Conservation (phyloP, 2,888 invertebrate species). For the Macrosiphum euphorbiae region DNA sequence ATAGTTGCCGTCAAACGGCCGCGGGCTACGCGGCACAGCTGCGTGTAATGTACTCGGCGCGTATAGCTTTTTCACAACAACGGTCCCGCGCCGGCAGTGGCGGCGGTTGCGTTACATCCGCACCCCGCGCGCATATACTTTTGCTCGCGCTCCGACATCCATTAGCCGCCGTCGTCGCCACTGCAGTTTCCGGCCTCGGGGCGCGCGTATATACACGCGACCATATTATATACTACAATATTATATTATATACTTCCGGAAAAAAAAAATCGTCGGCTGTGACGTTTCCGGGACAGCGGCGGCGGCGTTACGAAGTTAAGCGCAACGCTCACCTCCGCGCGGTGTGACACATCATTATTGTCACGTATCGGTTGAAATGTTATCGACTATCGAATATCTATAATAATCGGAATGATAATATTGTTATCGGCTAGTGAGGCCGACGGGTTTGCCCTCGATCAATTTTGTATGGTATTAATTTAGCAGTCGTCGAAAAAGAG, state of each 20-base stretch:
- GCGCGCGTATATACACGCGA: neutral
- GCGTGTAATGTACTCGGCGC: constrained; percentile 30
- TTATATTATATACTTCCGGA: neutral
- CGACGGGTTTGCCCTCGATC: no score
- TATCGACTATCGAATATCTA: no score
- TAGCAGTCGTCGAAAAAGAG: no score
- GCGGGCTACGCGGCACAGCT: constrained; percentile 42
- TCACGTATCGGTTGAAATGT: no score
- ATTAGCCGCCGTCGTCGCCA: constrained; percentile 39
- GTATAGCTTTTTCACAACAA: constrained; percentile 60
- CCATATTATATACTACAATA: neutral
- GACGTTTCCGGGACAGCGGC: neutral
- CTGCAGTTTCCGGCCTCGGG: constrained; percentile 35
- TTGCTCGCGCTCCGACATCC: constrained; percentile 42
- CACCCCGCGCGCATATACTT: neutral
- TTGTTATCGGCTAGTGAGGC: no score
- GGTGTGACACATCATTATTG: neutral
- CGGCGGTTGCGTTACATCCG: neutral
- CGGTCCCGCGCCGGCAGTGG: neutral
- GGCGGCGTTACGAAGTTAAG: constrained; percentile 31
- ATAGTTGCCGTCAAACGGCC: constrained; percentile 31
- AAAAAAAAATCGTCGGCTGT: neutral
- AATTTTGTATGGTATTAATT: no score
- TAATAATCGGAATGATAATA: no score
- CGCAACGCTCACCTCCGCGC: neutral